These are phyloP conservation scores for Anolis apletophallus DNA, from an alignment of 2,797 vertebrate species.

Conservation along the genomic window DNA sequence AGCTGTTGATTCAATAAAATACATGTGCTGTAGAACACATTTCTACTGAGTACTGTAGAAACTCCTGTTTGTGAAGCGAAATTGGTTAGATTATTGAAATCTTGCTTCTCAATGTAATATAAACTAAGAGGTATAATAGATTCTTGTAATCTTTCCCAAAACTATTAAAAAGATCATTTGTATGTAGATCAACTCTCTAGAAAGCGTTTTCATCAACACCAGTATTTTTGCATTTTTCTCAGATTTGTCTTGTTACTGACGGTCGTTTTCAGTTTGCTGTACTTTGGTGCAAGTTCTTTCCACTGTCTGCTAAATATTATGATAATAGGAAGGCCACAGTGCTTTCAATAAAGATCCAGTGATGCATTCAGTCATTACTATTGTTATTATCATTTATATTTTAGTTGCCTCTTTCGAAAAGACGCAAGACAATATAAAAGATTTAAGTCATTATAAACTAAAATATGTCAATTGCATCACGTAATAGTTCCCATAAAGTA, in stretches of 20 bases:
- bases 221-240: background rate
- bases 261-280: background rate
- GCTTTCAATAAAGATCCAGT: background rate
- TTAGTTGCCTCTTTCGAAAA: no score
- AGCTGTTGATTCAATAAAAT: background rate
- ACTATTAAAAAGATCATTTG: background rate
- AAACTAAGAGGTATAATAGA: background rate
- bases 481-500: no score
- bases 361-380: background rate
- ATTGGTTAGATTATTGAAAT: slow-evolving; percentile 13
- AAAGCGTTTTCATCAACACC: background rate
- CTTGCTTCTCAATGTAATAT: background rate
- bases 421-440: no score
- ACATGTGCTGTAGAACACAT: background rate
- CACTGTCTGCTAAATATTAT: background rate
- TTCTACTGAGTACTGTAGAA: background rate
- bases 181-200: slow-evolving; percentile 11
- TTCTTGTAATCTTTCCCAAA: slow-evolving; percentile 1
- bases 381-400: no score
- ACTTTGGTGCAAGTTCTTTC: background rate
- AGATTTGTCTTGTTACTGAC: background rate
- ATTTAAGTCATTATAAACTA: no score
- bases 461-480: no score
- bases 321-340: background rate
- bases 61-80: slow-evolving; percentile 23